Conservation (phyloP, 2,113 vertebrate genomes). For the Chloebia gouldiae region DNA sequence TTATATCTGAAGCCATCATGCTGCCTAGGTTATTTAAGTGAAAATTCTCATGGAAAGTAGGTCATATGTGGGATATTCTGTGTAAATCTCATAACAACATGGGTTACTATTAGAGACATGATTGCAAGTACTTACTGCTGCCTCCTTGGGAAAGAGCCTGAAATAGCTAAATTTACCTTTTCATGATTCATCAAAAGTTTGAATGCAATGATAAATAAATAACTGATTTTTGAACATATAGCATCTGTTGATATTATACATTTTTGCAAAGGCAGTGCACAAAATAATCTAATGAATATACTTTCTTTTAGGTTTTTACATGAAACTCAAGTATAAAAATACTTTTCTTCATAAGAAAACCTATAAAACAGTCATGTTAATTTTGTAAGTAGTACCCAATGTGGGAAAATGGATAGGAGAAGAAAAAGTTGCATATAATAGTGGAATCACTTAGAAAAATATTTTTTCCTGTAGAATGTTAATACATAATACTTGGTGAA, state of each 20-base stretch:
- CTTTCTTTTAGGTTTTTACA: not conserved
- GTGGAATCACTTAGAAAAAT: not conserved
- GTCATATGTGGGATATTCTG: not conserved
- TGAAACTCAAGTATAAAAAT: not conserved
- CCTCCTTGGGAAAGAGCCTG: not conserved
- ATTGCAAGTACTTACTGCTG: not conserved
- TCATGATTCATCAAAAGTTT: not conserved
- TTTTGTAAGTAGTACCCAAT: not conserved
- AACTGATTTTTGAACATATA: not conserved
- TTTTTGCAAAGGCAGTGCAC: not conserved
- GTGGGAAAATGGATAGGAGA: not conserved
- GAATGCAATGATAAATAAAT: not conserved
- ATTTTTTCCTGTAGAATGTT: not conserved
- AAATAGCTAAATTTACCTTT: not conserved
- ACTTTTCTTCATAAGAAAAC: not conserved
- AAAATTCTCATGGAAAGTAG: not conserved
- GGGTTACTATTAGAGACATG: fast-evolving
- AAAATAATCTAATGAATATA: not conserved
- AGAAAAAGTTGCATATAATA: not conserved
- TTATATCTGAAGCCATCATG: not conserved
- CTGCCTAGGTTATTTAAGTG: not conserved
- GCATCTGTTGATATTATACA: not conserved
- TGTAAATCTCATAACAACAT: not conserved
- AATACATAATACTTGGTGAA: not conserved
- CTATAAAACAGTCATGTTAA: not conserved